Conservation (phyloP, 2,113 vertebrate species). For the Benitochromis conjunctus region DNA sequence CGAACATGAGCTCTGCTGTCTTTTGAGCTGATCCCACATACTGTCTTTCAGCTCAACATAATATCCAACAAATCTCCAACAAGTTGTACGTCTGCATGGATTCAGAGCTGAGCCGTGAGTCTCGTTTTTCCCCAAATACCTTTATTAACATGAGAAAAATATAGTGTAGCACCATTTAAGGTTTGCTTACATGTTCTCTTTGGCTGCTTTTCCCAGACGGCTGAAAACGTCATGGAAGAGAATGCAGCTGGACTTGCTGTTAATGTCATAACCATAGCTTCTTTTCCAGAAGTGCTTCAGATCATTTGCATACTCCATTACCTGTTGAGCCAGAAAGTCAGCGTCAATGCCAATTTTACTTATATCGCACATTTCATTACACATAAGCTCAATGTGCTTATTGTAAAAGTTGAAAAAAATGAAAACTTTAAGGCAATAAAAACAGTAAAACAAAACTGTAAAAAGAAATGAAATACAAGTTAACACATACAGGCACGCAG, state of each 20-base stretch:
- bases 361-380: background rate
- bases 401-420: background rate
- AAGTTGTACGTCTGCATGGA: background rate
- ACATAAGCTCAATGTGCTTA: background rate
- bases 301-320: slow-evolving; percentile 90
- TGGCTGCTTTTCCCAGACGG: slow-evolving; percentile 78
- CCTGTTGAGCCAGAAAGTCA: slow-evolving; percentile 60
- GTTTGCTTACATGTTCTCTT: slow-evolving; percentile 76
- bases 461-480: background rate
- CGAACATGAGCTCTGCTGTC: background rate
- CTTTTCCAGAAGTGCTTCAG: slow-evolving; percentile 97
- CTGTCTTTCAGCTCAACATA: background rate
- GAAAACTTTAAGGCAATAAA: background rate
- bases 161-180: background rate
- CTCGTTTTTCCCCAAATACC: background rate
- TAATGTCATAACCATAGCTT: slow-evolving; percentile 88
- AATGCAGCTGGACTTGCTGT: slow-evolving; percentile 87
- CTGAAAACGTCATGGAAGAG: slow-evolving; percentile 90
- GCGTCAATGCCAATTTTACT: fast-evolving
- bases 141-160: background rate
- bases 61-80: background rate
- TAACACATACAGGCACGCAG: background rate
- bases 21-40: background rate
- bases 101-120: background rate
- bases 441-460: background rate